phyloP scores from a whole-genome alignment of 2,888 invertebrate species.

The Taenaris catops region DNA sequence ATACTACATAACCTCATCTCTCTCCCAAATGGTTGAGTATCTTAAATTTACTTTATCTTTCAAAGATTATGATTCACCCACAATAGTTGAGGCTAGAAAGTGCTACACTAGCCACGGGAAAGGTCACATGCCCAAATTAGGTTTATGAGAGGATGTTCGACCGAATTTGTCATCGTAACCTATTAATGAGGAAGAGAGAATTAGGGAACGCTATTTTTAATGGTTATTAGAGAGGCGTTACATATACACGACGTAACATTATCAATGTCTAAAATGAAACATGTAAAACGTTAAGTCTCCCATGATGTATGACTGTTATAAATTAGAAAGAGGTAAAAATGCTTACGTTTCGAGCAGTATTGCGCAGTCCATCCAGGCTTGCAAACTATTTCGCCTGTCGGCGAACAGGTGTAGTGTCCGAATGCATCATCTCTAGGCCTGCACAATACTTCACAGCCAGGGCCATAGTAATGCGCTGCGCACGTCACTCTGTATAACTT shows the following conservation, averaged over 20 bases:
- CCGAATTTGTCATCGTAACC: conserved; percentile 52
- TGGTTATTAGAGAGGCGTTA: conserved; percentile 14
- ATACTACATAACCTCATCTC: too few species aligned
- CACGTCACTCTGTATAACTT: conserved; percentile 94
- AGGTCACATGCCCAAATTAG: conserved; percentile 46
- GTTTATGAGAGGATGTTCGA: conserved; percentile 59
- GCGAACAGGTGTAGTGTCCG: conserved; percentile 96
- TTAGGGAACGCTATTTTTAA: conserved; percentile 34
- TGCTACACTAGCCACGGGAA: conserved; percentile 27
- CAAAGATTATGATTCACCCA: too few species aligned
- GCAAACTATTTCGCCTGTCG: conserved; percentile 93
- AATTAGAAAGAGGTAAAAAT: conserved; percentile 4
- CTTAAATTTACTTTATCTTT: too few species aligned
- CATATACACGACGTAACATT: too few species aligned
- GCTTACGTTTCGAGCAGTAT: conserved; percentile 96
- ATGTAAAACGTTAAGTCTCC: too few species aligned
- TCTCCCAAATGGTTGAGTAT: too few species aligned
- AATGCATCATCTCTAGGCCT: conserved; percentile 94
- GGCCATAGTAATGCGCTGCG: conserved; percentile 93
- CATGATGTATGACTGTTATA: too few species aligned
- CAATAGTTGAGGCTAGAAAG: conserved; percentile 28
- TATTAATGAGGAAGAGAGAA: conserved; percentile 74
- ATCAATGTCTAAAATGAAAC: too few species aligned
- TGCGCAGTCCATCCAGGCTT: conserved; percentile 95
- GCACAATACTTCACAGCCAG: conserved; percentile 94